Percentiles rank a stretch among this genome's conserved stretches.
phyloP scores from a whole-genome alignment of 2,113 vertebrate species.

The Pleuronectes platessa region DNA sequence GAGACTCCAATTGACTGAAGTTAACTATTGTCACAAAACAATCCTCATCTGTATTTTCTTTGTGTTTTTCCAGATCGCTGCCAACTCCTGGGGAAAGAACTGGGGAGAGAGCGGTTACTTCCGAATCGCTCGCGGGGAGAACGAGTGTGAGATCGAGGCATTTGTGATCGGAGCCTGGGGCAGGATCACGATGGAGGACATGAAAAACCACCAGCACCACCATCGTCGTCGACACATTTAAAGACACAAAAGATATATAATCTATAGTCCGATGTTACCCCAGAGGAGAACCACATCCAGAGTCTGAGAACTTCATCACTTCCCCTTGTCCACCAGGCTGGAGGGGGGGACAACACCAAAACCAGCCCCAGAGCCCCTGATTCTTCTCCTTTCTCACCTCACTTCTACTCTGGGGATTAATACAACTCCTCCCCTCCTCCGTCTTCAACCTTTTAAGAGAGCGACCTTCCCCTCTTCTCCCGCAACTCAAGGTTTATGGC shows the following conservation, averaged over 20 bases:
- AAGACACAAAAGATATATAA: conserved; percentile 26
- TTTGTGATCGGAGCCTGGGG: conserved; percentile 97
- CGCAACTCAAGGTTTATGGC: conserved; percentile 46
- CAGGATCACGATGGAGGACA: conserved; percentile 93
- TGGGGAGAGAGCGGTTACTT: conserved; percentile 96
- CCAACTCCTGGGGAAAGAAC: conserved; percentile 95
- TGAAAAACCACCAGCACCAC: conserved; percentile 83
- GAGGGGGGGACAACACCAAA: conserved; percentile 25
- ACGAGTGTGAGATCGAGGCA: conserved; percentile 95
- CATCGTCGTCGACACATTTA: conserved; percentile 75
- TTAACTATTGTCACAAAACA: too few species aligned
- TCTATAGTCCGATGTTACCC: conserved; percentile 18
- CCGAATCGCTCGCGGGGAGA: conserved; percentile 90
- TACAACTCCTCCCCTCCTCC: conserved; percentile 3
- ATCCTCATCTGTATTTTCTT: background rate
- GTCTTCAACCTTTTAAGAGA: conserved; percentile 25
- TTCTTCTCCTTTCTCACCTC: conserved; percentile 22
- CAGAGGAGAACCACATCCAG: conserved; percentile 29
- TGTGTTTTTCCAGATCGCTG: conserved; percentile 84
- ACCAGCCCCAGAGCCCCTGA: conserved; percentile 15
- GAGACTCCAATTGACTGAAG: too few species aligned
- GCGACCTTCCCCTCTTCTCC: background rate
- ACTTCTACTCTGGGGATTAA: conserved; percentile 23
- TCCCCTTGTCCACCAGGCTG: conserved; percentile 25
- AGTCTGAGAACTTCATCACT: conserved; percentile 40